phyloP scores from a whole-genome alignment of 2,797 vertebrate species.

The Oreortyx pictus region DNA sequence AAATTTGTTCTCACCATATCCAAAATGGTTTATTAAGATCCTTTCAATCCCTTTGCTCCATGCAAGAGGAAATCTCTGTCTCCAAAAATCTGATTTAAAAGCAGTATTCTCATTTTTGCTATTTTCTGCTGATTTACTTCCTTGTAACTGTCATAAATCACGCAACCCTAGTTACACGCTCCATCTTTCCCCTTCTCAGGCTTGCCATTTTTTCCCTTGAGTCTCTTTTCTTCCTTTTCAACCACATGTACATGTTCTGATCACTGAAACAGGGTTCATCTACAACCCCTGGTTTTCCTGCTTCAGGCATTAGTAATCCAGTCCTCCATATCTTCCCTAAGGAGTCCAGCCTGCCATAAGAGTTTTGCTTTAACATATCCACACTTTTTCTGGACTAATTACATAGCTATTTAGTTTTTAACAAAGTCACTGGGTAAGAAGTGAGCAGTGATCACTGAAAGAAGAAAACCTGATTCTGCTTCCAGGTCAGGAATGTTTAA shows the following conservation, averaged over 20 bases:
- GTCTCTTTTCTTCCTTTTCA: neutral
- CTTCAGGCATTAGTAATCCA: neutral
- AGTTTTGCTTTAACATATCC: neutral
- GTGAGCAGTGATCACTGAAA: neutral
- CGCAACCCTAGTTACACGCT: neutral
- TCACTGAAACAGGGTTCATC: neutral
- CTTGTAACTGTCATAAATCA: neutral
- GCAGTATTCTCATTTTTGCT: neutral
- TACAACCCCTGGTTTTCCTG: neutral
- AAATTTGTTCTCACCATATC: neutral
- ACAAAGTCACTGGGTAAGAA: neutral
- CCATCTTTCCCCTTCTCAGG: neutral
- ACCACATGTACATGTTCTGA: rapidly evolving
- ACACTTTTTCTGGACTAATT: neutral
- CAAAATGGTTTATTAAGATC: neutral
- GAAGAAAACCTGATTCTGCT: neutral
- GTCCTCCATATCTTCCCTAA: rapidly evolving
- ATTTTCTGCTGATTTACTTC: neutral
- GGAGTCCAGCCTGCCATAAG: neutral
- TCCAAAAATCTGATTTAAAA: neutral
- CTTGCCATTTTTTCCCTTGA: neutral
- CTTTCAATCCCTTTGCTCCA: neutral
- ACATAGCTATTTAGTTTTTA: neutral
- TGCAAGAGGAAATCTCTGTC: neutral
- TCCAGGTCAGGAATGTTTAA: neutral